Evolutionary conservation across 2,113 vertebrate genomes (phyloP).

Genomic region (Calidris pugnax): DNA sequence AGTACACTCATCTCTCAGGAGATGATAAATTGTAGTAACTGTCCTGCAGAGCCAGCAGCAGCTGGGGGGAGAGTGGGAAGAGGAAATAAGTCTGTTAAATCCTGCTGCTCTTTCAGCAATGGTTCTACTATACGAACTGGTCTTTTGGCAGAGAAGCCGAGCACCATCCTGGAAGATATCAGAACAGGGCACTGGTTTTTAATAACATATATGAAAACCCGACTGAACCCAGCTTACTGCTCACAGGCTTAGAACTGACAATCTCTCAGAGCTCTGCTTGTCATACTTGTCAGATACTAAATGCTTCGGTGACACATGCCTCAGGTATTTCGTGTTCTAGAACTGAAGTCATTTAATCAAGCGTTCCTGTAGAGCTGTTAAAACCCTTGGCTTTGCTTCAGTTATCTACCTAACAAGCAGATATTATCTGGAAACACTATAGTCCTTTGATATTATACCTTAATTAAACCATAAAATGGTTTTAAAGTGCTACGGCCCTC

Average conservation of each 20-base stretch:
- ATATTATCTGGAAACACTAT: slow-evolving; percentile 36
- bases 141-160: neutral
- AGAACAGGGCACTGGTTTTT: neutral
- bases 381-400: slow-evolving; percentile 44
- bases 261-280: neutral
- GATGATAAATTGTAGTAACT: slow-evolving; percentile 17
- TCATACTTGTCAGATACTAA: neutral
- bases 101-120: slow-evolving; percentile 10
- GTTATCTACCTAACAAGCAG: slow-evolving; percentile 41
- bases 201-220: neutral
- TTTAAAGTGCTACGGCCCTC: neutral
- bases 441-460: slow-evolving; percentile 24
- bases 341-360: slow-evolving; percentile 34
- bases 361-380: slow-evolving; percentile 5
- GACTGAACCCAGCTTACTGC: neutral
- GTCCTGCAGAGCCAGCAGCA: slow-evolving; percentile 42
- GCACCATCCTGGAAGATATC: neutral
- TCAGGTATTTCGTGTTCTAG: slow-evolving; percentile 36
- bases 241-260: neutral
- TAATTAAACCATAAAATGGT: slow-evolving; percentile 15
- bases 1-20: slow-evolving; percentile 43
- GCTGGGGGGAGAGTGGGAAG: neutral
- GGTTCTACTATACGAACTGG: neutral
- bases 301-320: neutral
- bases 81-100: slow-evolving; percentile 19